These are phyloP conservation scores for Ptychobarbus kaznakovi DNA, from an alignment of 2,797 vertebrate species.

Conservation along the genomic window DNA sequence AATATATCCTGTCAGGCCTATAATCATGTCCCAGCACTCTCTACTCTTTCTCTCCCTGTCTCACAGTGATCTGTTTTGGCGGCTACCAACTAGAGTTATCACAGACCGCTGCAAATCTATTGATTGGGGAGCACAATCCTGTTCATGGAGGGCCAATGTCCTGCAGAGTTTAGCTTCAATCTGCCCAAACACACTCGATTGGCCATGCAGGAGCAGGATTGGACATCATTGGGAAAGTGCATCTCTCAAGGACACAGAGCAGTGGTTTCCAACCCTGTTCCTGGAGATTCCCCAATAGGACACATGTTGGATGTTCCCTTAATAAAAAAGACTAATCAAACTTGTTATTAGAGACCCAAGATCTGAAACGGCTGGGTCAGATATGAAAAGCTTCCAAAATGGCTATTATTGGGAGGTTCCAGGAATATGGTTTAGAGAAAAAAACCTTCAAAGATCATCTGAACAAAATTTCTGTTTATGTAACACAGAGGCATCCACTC, in stretches of 20 bases:
- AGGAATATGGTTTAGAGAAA: background rate
- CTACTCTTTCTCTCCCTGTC: background rate
- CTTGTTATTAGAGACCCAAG: background rate
- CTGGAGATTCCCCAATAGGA: background rate
- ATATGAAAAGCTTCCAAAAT: background rate
- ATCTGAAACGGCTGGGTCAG: background rate
- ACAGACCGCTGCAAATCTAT: background rate
- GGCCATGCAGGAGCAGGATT: background rate
- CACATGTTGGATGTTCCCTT: background rate
- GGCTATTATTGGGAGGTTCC: background rate
- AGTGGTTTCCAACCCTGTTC: background rate
- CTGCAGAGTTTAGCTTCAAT: background rate
- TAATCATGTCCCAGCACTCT: constrained; percentile 33
- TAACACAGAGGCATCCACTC: background rate
- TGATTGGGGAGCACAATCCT: background rate
- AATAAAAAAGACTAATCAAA: background rate
- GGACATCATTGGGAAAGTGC: background rate
- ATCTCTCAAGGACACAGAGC: background rate
- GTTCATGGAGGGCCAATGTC: background rate
- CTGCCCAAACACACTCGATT: background rate
- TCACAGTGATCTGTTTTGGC: background rate
- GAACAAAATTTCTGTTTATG: constrained; percentile 4
- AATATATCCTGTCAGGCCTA: constrained; percentile 7
- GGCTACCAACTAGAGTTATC: background rate
- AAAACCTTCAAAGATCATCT: background rate